A percentile compares a stretch with the other conserved stretches of the same genome.
Evolutionary conservation across 2,113 vertebrate species (phyloP).

Genomic region (Dolichotis patagonum): DNA sequence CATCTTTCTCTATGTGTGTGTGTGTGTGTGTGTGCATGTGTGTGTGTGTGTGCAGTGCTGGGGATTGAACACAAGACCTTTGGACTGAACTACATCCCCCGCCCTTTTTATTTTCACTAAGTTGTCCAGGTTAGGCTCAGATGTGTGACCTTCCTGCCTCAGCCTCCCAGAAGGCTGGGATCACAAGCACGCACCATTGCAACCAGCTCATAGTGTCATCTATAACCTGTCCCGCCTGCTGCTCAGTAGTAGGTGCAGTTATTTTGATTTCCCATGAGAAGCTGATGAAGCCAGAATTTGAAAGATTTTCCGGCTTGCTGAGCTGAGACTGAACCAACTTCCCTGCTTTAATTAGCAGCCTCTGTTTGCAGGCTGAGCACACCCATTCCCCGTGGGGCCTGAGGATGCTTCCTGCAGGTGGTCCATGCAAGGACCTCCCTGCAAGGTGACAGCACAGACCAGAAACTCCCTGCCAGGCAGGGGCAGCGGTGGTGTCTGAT

Average conservation of each 20-base stretch:
- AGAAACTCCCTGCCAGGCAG: not conserved
- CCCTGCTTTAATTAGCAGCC: fast-evolving
- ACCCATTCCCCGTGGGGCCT: fast-evolving
- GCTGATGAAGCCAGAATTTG: fast-evolving
- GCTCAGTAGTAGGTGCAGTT: fast-evolving
- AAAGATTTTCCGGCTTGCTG: fast-evolving
- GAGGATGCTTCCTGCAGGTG: not conserved
- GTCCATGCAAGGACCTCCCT: not conserved
- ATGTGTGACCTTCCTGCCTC: not conserved
- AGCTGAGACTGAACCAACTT: not conserved
- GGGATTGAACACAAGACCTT: not conserved
- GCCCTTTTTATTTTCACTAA: not conserved
- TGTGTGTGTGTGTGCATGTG: not conserved
- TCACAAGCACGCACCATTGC: not conserved
- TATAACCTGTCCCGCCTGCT: not conserved
- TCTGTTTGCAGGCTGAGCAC: fast-evolving
- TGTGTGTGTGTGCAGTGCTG: no score
- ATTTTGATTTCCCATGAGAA: fast-evolving
- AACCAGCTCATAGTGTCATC: fast-evolving
- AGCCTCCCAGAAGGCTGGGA: not conserved
- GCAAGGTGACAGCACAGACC: not conserved
- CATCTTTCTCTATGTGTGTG: not conserved
- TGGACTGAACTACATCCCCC: not conserved
- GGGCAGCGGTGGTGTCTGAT: not conserved
- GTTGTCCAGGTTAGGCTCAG: not conserved